Conservation (phyloP, 1,140 invertebrate genomes). For the Littorina saxatilis region DNA sequence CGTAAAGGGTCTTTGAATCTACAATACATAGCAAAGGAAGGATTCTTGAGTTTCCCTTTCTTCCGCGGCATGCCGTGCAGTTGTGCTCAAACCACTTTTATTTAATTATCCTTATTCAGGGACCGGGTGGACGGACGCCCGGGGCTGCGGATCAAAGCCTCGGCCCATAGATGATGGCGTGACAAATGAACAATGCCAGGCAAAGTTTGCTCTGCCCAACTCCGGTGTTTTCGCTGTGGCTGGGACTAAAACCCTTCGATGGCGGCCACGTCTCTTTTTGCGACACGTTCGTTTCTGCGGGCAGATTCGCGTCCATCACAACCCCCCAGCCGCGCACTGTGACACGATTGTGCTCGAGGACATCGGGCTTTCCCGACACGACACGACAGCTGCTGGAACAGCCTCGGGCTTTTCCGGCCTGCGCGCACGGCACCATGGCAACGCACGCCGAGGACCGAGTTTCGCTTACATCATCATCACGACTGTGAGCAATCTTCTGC, state of each 20-base stretch:
- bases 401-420: conserved; percentile 3
- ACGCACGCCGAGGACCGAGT: neutral
- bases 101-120: conserved; percentile 36
- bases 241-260: too few species aligned
- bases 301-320: too few species aligned
- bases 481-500: neutral
- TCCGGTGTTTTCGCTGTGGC: neutral
- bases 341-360: too few species aligned
- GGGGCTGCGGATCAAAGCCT: conserved; percentile 27
- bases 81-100: conserved; percentile 23
- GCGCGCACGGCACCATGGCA: conserved; percentile 1
- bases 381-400: conserved; percentile 8
- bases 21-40: neutral
- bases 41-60: neutral
- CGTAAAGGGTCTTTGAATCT: conserved; percentile 15
- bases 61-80: neutral
- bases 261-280: too few species aligned
- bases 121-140: neutral
- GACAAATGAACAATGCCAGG: conserved; percentile 24
- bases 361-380: neutral
- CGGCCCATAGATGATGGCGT: conserved; percentile 7
- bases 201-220: neutral
- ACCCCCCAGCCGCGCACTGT: too few species aligned
- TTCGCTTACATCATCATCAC: conserved; percentile 28
- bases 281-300: too few species aligned